A percentile compares a stretch with the other conserved stretches of the same genome.
phyloP scores from a whole-genome alignment of 2,113 vertebrate genomes.

The Nothoprocta perdicaria region DNA sequence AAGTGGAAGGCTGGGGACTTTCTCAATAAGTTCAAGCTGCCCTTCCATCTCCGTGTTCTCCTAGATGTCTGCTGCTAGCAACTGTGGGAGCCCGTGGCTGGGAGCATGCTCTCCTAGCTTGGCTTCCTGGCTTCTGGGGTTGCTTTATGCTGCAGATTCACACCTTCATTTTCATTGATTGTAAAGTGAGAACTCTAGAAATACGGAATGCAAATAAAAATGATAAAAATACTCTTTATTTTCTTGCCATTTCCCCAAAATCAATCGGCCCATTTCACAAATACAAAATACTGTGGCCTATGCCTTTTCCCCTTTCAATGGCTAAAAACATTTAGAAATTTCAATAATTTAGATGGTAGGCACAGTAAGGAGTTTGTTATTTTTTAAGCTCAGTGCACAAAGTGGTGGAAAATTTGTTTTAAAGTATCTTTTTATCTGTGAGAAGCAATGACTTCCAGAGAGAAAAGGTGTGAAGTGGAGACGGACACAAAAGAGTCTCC shows the following conservation, averaged over 20 bases:
- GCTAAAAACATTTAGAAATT: background rate
- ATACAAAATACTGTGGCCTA: background rate
- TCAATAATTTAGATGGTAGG: background rate
- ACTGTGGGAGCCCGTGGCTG: background rate
- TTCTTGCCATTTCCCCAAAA: background rate
- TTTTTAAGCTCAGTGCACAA: background rate
- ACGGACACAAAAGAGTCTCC: background rate
- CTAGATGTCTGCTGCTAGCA: background rate
- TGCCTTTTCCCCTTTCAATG: background rate
- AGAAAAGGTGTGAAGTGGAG: background rate
- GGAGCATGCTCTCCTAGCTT: too few relatives aligned
- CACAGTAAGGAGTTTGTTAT: background rate
- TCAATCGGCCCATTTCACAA: background rate
- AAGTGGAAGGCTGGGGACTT: background rate
- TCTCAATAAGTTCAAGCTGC: background rate
- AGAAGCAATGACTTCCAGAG: background rate
- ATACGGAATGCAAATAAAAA: background rate
- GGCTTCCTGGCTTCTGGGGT: background rate
- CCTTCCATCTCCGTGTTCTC: accelerated
- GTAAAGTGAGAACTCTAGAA: background rate
- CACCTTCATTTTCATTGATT: background rate
- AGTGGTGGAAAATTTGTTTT: background rate
- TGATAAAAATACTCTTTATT: background rate
- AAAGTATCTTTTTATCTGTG: background rate
- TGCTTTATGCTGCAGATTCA: background rate